Base-by-base conservation (phyloP, 1,140 invertebrate genomes). In the Bombus ignitus region DNA sequence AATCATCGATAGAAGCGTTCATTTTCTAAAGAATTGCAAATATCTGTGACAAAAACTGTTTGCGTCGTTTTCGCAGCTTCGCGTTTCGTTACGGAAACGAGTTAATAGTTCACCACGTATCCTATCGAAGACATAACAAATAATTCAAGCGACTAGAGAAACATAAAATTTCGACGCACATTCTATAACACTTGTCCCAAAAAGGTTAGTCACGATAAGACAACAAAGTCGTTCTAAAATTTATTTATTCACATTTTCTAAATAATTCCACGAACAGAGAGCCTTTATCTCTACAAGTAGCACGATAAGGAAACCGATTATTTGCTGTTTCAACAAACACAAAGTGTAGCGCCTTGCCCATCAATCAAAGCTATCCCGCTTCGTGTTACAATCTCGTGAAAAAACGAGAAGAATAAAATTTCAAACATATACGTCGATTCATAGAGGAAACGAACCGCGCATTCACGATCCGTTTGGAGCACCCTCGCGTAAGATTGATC, bases 401-500 rank as follows among this genome's bases (percentile, higher is more conserved):
- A 3, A 42, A 28, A 37, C 12, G 25, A 35, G 37, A 35, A 13
- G 68, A 37, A 25, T 28, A 39, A 28, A 28, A 70, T 42, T 42
- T 37, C 35, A 13, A 22, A 71, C 12, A 28, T 18, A 42, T 25
- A n/a, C 39, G 25, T 71, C 35, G 37, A 71, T 35, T 39, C 32
- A 1, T 32, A 15, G 70, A 73, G 70, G 32, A 73, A 74, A 81
- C 71, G 70, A 81, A 81, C 73, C 39, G 80, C 53, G 39, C 47
- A 47, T 65, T 65, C 72, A 35, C 81, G n/a, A 65, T 72, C 47
- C 66, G 47, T 70, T 66, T 6, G 13, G 9, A 44, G 15, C 71
- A n/a, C 59, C n/a, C 44, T 53, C 47, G 32, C 37, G 81, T 3
- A 77, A 70, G 73, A 77, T 77, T 70, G 35, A 83, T 83, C 74